Percentiles rank a stretch among this genome's conserved stretches.
These are phyloP conservation scores for Crocallis elinguaria DNA, from an alignment of 2,888 invertebrate genomes.

Conservation along the genomic window DNA sequence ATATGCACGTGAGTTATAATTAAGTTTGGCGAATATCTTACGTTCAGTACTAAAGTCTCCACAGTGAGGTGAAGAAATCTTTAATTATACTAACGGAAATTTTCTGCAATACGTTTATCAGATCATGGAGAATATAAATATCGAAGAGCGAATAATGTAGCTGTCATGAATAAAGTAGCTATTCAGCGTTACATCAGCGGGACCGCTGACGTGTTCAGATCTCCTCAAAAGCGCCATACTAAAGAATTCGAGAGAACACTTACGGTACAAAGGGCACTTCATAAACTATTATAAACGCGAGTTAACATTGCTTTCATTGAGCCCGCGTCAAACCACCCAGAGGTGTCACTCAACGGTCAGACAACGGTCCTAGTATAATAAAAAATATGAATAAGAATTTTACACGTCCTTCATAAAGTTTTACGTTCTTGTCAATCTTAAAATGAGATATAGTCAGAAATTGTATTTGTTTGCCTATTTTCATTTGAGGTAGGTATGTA, in stretches of 20 bases:
- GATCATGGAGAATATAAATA: background rate
- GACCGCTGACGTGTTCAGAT: constrained; percentile 26
- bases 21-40: no score
- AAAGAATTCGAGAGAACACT: constrained; percentile 36
- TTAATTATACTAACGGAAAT: background rate
- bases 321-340: constrained; percentile 60
- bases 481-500: background rate
- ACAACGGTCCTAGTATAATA: constrained; percentile 60
- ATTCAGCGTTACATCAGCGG: constrained; percentile 38
- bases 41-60: no score
- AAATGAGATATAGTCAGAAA: constrained; percentile 31
- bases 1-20: no score
- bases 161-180: constrained; percentile 40
- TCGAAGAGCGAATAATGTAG: constrained; percentile 18
- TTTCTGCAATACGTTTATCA: background rate
- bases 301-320: constrained; percentile 63
- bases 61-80: background rate
- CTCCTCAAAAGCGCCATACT: constrained; percentile 19
- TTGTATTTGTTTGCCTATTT: background rate
- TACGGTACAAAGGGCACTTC: constrained; percentile 63
- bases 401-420: constrained; percentile 52
- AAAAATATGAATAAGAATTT: constrained; percentile 57
- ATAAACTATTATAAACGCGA: constrained; percentile 62
- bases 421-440: constrained; percentile 58
- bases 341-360: constrained; percentile 79